Evolutionary conservation across 2,888 invertebrate genomes (phyloP), one percentile per base, ranked within the genome.

Genomic region (Chymomyza amoena): DNA sequence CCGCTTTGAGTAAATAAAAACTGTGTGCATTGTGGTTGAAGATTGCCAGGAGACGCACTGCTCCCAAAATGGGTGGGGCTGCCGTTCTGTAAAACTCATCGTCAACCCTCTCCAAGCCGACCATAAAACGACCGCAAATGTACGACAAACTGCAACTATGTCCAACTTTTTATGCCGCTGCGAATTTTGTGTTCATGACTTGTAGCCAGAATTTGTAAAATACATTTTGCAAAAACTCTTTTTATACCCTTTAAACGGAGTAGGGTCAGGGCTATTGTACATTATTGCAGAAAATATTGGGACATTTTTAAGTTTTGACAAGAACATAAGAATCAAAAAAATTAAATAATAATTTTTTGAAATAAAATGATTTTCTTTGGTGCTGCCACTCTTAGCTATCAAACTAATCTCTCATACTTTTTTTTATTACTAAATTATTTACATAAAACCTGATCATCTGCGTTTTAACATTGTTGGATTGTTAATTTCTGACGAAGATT

Each of bases 1-100:
- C 57, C 39, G 13, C 39, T 69, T 60, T 75, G 59, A 64, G 73
- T 76, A 80, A 80, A 80, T 80, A 80, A 80, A 78, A 74, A 50
- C 67, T n/a, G 13, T 32, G 59, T 16, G 28, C 36, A 28, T 5
- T 70, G 69, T 63, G 66, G 70, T 69, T 62, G 57, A 32, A 32
- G 32, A 3, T 7, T 7, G 32, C 32, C 45, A 39, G 10, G 32
- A 61, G 10, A 25, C 50, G 20, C 62, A n/a, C 64, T 66, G 71
- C 61, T 45, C 39, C 39, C 39, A 59, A 62, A 74, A 72, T 69
- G 79, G 66, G 62, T 72, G 74, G 52, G 54, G 52, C 20, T 20
- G 63, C 25, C 61, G 20, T 50, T 36, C 36, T 32, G 63, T 45
- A 4, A 13, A 13, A 3, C 13, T 45, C 13, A 9, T 36, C 9